phyloP scores from a whole-genome alignment of 2,888 invertebrate species.

The Aphodius sticticus region DNA sequence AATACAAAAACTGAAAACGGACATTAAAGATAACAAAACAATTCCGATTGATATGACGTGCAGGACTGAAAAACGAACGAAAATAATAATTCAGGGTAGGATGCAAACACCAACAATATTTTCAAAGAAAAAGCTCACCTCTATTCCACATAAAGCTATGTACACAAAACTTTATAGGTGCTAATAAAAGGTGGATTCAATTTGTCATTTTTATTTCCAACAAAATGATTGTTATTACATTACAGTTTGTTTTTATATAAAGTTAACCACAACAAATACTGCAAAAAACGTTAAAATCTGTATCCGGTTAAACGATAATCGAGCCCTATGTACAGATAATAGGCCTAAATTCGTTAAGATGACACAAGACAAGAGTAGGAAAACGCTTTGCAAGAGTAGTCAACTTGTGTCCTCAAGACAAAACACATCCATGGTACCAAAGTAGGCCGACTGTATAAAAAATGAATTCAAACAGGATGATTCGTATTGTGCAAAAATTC shows the following conservation, averaged over 20 bases:
- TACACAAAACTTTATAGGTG: neutral
- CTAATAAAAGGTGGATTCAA: constrained; percentile 46
- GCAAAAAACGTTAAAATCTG: constrained; percentile 53
- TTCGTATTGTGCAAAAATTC: neutral
- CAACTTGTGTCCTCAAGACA: no score
- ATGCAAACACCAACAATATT: neutral
- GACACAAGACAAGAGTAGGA: no score
- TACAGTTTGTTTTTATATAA: constrained; percentile 29
- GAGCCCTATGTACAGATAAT: constrained; percentile 41
- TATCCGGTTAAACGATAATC: no score
- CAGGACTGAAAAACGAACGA: neutral
- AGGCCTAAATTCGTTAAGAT: neutral
- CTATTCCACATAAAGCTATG: constrained; percentile 4
- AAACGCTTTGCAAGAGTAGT: no score
- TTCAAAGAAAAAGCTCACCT: neutral
- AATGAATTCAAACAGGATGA: neutral
- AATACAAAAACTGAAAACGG: neutral
- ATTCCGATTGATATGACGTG: neutral
- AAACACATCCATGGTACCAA: neutral
- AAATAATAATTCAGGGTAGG: neutral
- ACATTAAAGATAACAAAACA: neutral
- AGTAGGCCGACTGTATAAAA: neutral
- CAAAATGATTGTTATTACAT: constrained; percentile 46
- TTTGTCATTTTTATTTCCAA: constrained; percentile 55
- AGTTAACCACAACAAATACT: constrained; percentile 25